Evolutionary conservation across 1,140 invertebrate species (phyloP).

Genomic region (Drosophila truncata): DNA sequence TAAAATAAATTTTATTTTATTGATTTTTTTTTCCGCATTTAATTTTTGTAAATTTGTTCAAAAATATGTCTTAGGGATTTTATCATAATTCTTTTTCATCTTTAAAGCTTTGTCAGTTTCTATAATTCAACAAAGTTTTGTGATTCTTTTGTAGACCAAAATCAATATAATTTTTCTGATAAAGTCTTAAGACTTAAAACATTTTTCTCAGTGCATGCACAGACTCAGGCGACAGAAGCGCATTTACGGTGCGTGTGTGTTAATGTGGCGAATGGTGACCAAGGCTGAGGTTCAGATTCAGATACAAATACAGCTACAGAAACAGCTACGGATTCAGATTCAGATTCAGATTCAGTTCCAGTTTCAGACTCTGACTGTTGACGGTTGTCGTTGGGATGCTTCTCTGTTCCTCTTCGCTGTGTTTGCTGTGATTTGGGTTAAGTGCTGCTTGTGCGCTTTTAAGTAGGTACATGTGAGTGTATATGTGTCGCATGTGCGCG

Average conservation of each 20-base stretch:
- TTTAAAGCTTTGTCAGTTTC: no score
- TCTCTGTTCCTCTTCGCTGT: conserved; percentile 48
- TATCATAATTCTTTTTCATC: no score
- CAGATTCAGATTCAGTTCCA: conserved; percentile 28
- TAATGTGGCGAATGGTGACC: conserved; percentile 70
- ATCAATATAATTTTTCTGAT: no score
- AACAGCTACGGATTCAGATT: conserved; percentile 7
- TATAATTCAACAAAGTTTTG: no score
- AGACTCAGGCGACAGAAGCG: conserved; percentile 1
- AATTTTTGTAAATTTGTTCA: no score
- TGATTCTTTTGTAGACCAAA: no score
- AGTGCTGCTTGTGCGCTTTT: conserved; percentile 79
- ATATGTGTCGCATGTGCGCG: conserved; percentile 3
- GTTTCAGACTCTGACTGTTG: conserved; percentile 53
- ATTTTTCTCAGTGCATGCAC: conserved; percentile 7
- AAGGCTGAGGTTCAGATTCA: conserved; percentile 42
- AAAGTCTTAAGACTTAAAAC: no score
- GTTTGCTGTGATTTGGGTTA: conserved; percentile 78
- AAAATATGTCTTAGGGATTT: no score
- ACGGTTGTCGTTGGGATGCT: conserved; percentile 56
- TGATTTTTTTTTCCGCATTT: no score
- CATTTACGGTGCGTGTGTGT: conserved; percentile 37
- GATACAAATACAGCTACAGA: conserved; percentile 15
- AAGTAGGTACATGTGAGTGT: conserved; percentile 62
- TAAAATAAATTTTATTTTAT: no score